Base-by-base conservation (phyloP, 2,797 vertebrate species). In the Falco naumanni region DNA sequence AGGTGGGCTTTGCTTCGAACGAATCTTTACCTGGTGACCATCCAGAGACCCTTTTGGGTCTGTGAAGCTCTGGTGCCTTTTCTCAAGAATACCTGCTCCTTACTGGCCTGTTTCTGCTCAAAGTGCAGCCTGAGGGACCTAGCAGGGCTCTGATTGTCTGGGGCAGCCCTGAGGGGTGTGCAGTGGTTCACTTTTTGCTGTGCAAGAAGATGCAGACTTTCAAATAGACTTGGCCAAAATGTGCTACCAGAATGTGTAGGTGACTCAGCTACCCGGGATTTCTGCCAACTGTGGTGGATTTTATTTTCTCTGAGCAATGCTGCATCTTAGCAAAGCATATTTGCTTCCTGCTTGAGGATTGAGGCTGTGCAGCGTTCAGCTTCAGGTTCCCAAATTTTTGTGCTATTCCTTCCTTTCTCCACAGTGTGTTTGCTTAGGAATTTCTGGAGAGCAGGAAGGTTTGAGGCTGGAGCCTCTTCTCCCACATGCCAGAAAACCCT, bases 121-220 rank as follows among this genome's bases (percentile, higher is more conserved):
- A 3, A 1, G 12, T 29, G 26, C 9, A 64, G 25, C 71, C 71
- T 48, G 24, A 24, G 43, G n/a, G 34, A 53, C 39, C 25, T 0
- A 13, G 53, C 9, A 51, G 63, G 66, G 31, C 59, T 78, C n/a
- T 50, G 39, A 16, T 19, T 3, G 2, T 31, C 57, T 31, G 57
- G 28, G 41, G 37, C 78, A 79, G 5, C 31, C 51, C 34, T 1
- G 2, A 31, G 31, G 28, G 41, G 9, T 18, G n/a, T 41, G 50
- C 2, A 2, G 28, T 37, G 24, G 28, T 45, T 43, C 48, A 13
- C 12, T 70, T 51, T 61, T 66, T 60, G 57, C 61, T 59, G 12
- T 78, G 39, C 13, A 84, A 5, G 70, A 61, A 60, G n/a, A 71
- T 0, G 0, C 5, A 51, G 37, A 5, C 33, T 71, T 87, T 66